A percentile compares a stretch with the other conserved stretches of the same genome.
Evolutionary conservation across 2,113 vertebrate species (phyloP).

Genomic region (Numida meleagris): DNA sequence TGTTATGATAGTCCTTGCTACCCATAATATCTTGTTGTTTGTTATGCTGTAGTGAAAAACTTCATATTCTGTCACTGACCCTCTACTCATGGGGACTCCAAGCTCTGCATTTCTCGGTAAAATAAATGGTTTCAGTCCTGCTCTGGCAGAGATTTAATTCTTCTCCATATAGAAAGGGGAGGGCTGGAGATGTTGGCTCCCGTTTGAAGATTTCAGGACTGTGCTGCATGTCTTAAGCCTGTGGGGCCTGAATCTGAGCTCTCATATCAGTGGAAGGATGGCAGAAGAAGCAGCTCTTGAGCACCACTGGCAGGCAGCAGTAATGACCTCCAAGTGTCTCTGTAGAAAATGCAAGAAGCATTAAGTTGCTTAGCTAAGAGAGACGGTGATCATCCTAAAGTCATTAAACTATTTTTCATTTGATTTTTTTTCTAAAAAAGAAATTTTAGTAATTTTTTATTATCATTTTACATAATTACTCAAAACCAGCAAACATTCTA

Average conservation of each 20-base stretch:
- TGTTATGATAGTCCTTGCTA: neutral
- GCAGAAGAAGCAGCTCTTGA: neutral
- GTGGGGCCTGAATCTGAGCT: neutral
- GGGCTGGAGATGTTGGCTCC: neutral
- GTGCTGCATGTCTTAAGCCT: neutral
- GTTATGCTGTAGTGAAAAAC: neutral
- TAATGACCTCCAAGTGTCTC: neutral
- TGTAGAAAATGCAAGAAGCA: neutral
- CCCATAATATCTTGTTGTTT: neutral
- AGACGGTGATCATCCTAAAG: neutral
- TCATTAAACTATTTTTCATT: neutral
- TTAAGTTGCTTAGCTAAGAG: neutral
- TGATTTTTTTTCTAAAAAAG: neutral
- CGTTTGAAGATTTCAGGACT: neutral
- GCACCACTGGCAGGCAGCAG: accelerated
- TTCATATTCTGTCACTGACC: neutral
- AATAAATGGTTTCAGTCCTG: neutral
- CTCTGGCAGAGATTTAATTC: neutral
- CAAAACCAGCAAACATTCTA: neutral
- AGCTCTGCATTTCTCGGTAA: neutral
- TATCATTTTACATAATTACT: neutral
- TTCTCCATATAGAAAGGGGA: neutral
- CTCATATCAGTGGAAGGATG: accelerated
- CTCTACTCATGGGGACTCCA: neutral
- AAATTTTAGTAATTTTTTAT: neutral